Evolutionary conservation across 2,888 invertebrate genomes (phyloP).

Genomic region (Celastrina argiolus): DNA sequence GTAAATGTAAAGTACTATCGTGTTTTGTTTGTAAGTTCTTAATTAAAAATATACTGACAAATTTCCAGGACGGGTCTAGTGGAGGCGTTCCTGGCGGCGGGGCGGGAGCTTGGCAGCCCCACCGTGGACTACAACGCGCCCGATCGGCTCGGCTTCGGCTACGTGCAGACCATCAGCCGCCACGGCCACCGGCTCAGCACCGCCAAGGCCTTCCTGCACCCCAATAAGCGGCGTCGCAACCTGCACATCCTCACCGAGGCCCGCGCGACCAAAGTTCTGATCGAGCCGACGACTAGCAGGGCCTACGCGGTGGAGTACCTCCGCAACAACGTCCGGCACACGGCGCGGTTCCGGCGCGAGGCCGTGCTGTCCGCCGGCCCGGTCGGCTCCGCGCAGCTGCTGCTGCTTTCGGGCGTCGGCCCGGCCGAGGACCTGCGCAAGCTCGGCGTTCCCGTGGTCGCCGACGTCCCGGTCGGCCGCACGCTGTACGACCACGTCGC

Average conservation of each 20-base stretch:
- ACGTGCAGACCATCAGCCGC: constrained; percentile 70
- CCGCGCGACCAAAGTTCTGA: constrained; percentile 59
- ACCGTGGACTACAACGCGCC: constrained; percentile 80
- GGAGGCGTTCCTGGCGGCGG: constrained; percentile 79
- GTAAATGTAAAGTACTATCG: too few relatives aligned
- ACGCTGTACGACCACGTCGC: constrained; percentile 80
- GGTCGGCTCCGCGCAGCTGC: constrained; percentile 91
- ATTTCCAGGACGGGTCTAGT: constrained; percentile 69
- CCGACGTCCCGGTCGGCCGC: constrained; percentile 82
- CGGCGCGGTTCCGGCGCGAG: constrained; percentile 84
- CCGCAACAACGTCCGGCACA: constrained; percentile 68
- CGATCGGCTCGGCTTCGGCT: constrained; percentile 79
- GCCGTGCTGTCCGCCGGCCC: constrained; percentile 92
- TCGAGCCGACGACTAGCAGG: constrained; percentile 76
- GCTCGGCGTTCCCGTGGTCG: constrained; percentile 78
- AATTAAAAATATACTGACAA: too few relatives aligned
- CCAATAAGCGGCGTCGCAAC: constrained; percentile 80
- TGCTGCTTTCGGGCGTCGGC: constrained; percentile 91
- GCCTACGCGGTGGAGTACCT: constrained; percentile 84
- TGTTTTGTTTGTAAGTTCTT: not conserved
- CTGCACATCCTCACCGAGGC: constrained; percentile 71
- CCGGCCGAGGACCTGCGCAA: constrained; percentile 75
- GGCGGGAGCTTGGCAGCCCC: constrained; percentile 74
- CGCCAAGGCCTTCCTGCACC: constrained; percentile 82
- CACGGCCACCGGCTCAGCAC: constrained; percentile 82